Conservation (phyloP, 2,113 vertebrate genomes). For the zebrafish (Danio rerio) region DNA sequence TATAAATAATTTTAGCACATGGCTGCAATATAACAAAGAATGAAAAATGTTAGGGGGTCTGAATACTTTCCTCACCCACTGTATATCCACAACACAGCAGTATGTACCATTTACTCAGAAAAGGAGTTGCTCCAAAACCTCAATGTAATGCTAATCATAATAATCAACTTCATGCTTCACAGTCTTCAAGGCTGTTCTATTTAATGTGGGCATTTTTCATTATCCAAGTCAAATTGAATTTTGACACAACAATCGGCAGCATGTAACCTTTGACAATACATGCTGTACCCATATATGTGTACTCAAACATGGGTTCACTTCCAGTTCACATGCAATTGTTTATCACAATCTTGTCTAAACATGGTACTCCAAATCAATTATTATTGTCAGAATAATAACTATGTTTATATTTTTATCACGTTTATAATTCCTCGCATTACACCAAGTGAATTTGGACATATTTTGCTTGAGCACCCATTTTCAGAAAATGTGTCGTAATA, state of each 20-base stretch:
- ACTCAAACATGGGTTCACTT: neutral
- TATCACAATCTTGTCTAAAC: neutral
- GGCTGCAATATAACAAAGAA: too few relatives aligned
- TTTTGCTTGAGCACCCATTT: too few relatives aligned
- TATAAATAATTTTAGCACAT: too few relatives aligned
- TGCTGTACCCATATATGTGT: neutral
- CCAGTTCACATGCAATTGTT: neutral
- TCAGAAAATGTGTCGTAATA: too few relatives aligned
- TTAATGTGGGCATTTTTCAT: neutral
- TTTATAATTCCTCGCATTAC: too few relatives aligned
- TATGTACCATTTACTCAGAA: too few relatives aligned
- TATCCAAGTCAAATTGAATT: neutral
- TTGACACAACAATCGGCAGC: neutral
- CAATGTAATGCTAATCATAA: neutral
- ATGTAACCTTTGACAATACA: neutral
- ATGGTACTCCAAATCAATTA: neutral
- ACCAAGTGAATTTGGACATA: too few relatives aligned
- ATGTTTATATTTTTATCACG: neutral
- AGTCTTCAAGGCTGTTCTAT: neutral
- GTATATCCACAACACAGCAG: too few relatives aligned
- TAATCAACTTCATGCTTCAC: constrained; percentile 8
- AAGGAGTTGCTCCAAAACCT: too few relatives aligned
- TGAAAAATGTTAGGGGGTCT: too few relatives aligned
- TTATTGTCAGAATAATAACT: neutral
- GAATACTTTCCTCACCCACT: too few relatives aligned